phyloP scores from a whole-genome alignment of 2,888 invertebrate genomes.

The Cremastobaeus sp. region DNA sequence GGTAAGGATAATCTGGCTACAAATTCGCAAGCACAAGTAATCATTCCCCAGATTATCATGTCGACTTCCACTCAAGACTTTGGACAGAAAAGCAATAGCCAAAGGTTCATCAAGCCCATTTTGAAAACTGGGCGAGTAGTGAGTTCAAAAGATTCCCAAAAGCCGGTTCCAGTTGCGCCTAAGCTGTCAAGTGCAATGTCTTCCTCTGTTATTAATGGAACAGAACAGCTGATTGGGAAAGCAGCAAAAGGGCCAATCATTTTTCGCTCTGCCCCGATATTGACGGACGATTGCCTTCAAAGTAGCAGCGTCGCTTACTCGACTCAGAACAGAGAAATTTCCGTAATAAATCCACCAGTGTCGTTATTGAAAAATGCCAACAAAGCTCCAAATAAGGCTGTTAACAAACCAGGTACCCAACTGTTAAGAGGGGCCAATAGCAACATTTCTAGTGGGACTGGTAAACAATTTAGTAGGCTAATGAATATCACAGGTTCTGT shows the following conservation, averaged over 20 bases:
- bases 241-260: slow-evolving; percentile 65
- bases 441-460: not conserved
- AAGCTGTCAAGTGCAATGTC: slow-evolving; percentile 66
- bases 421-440: slow-evolving; percentile 12
- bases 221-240: slow-evolving; percentile 51
- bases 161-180: slow-evolving; percentile 70
- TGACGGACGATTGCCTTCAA: slow-evolving; percentile 68
- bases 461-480: slow-evolving; percentile 32
- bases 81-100: slow-evolving; percentile 64
- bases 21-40: slow-evolving; percentile 62
- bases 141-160: slow-evolving; percentile 58
- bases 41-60: slow-evolving; percentile 66
- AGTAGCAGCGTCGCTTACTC: slow-evolving; percentile 60
- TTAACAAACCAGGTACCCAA: not conserved
- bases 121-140: slow-evolving; percentile 59
- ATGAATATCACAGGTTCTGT: slow-evolving; percentile 29
- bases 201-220: slow-evolving; percentile 52
- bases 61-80: slow-evolving; percentile 62
- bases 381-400: slow-evolving; percentile 16
- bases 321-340: slow-evolving; percentile 65
- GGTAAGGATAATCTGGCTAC: slow-evolving; percentile 53
- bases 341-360: slow-evolving; percentile 66
- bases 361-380: slow-evolving; percentile 71
- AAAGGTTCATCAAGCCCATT: slow-evolving; percentile 68
- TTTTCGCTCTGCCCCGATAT: slow-evolving; percentile 66